Evolutionary conservation across 2,113 vertebrate genomes (phyloP).

Genomic region (Sinocyclocheilus maitianheensis): DNA sequence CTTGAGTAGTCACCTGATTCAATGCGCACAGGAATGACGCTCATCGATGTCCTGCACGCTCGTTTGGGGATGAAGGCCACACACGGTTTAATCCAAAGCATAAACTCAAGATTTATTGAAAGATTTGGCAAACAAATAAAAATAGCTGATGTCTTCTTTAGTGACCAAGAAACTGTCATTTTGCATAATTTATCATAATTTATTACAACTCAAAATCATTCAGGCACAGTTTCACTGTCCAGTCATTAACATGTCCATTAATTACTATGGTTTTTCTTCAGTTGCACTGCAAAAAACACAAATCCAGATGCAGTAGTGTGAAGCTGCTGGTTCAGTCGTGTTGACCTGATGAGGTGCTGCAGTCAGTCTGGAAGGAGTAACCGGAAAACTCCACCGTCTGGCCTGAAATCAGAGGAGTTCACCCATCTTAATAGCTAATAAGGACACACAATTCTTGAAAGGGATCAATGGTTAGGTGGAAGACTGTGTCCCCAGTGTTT

Average conservation of each 20-base stretch:
- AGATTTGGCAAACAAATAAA: neutral
- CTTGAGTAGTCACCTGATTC: no score
- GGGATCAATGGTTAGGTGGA: neutral
- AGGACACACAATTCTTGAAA: no score
- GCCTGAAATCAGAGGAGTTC: slow-evolving; percentile 41
- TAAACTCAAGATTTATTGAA: neutral
- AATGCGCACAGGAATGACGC: no score
- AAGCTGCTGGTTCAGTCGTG: neutral
- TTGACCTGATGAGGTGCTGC: slow-evolving; percentile 32
- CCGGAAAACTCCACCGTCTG: slow-evolving; percentile 50
- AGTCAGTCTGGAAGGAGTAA: slow-evolving; percentile 53
- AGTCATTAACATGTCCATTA: neutral
- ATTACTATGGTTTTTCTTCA: neutral
- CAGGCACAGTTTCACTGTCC: neutral
- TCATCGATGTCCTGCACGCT: no score
- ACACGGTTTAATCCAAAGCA: neutral
- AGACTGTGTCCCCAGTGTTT: neutral
- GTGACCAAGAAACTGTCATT: neutral
- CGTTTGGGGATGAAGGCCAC: neutral
- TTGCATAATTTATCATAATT: neutral
- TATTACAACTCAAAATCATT: neutral
- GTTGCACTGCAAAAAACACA: neutral
- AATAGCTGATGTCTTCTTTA: neutral
- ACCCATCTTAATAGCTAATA: neutral
- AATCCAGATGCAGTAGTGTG: neutral